phyloP scores from a whole-genome alignment of 1,140 invertebrate species.

The Polypedilum vanderplanki region DNA sequence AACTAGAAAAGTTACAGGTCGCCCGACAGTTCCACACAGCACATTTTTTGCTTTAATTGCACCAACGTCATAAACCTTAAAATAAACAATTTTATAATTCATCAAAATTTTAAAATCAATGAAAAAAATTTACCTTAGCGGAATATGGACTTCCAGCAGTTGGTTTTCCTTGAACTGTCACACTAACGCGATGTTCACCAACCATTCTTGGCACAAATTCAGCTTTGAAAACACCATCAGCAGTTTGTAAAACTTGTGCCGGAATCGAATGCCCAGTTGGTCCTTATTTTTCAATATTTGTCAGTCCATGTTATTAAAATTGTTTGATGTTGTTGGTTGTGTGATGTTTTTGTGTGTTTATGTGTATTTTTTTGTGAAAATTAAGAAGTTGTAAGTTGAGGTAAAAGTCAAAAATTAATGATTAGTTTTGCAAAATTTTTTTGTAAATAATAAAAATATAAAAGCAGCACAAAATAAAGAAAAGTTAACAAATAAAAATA shows the following conservation, averaged over 20 bases:
- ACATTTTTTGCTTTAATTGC: conserved; percentile 92
- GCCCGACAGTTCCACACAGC: conserved; percentile 80
- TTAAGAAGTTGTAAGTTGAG: background rate
- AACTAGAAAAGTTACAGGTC: conserved; percentile 91
- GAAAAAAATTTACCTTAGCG: conserved; percentile 56
- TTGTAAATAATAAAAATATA: background rate
- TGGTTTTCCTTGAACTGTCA: conserved; percentile 67
- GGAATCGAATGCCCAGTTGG: conserved; percentile 79
- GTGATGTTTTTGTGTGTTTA: background rate
- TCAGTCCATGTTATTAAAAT: conserved; percentile 23
- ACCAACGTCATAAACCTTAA: conserved; percentile 80
- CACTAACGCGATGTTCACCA: conserved; percentile 84
- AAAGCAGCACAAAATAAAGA: background rate
- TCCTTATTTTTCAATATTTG: conserved; percentile 46
- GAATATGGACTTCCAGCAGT: conserved; percentile 84
- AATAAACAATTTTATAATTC: conserved; percentile 31
- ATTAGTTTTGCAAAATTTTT: background rate
- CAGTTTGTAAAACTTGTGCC: conserved; percentile 72
- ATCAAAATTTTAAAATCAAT: background rate
- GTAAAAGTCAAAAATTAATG: conserved; percentile 21
- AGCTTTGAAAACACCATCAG: conserved; percentile 70
- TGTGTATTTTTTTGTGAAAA: background rate
- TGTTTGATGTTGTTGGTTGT: conserved; percentile 29
- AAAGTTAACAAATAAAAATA: background rate
- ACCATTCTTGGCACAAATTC: conserved; percentile 80